Percentiles rank a stretch among this genome's conserved stretches.
phyloP scores from a whole-genome alignment of 2,113 vertebrate species.

The Triplophysa rosa region DNA sequence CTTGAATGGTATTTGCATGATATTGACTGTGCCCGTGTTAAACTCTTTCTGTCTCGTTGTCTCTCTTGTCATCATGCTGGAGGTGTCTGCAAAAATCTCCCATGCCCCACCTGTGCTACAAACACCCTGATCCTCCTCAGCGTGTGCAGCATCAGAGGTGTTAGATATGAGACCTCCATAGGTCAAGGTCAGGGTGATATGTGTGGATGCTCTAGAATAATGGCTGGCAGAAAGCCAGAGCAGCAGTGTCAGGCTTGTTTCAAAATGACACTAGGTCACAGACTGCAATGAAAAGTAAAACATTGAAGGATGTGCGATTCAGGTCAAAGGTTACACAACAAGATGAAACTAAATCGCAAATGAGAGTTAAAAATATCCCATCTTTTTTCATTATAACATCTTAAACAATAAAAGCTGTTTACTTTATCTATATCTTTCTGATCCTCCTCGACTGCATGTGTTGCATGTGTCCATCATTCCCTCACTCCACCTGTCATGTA shows the following conservation, averaged over 20 bases:
- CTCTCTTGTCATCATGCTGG: not conserved
- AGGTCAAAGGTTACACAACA: constrained; percentile 4
- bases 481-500: constrained; percentile 9
- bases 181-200: constrained; percentile 32
- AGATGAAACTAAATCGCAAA: not conserved
- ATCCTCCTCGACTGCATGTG: not conserved
- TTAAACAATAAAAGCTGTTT: not conserved
- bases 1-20: not conserved
- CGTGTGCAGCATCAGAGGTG: constrained; percentile 11
- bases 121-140: constrained; percentile 24
- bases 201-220: not conserved
- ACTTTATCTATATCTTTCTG: not conserved
- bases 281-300: not conserved
- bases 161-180: constrained; percentile 12
- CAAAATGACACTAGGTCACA: not conserved
- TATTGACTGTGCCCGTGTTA: not conserved
- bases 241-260: constrained; percentile 16
- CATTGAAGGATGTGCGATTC: constrained; percentile 4
- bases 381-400: too few relatives aligned
- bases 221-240: not conserved
- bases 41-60: constrained; percentile 12
- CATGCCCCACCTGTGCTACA: not conserved
- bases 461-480: not conserved
- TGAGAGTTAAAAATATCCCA: not conserved
- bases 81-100: constrained; percentile 22